Percentiles rank a stretch among this genome's conserved stretches.
phyloP scores from a whole-genome alignment of 2,113 vertebrate genomes.

The Istiophorus platypterus region DNA sequence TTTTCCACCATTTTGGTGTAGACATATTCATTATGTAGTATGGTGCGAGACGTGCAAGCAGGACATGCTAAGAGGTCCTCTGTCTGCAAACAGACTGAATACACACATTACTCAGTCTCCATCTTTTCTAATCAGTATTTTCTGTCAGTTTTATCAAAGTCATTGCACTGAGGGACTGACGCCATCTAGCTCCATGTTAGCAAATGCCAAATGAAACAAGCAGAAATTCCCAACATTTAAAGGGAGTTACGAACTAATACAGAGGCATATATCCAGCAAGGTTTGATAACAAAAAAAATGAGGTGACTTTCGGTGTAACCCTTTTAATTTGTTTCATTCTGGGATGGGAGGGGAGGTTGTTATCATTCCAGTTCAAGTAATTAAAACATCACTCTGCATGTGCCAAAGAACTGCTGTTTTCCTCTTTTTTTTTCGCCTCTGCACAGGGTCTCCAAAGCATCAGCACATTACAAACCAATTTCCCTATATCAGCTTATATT shows the following conservation, averaged over 20 bases:
- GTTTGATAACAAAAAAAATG: constrained; percentile 51
- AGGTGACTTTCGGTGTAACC: constrained; percentile 65
- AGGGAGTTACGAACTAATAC: constrained; percentile 46
- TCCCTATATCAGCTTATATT: constrained; percentile 98
- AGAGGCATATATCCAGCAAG: constrained; percentile 40
- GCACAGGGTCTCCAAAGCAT: constrained; percentile 90
- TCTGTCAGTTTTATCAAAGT: constrained; percentile 46
- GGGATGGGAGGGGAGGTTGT: constrained; percentile 66
- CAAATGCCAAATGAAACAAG: constrained; percentile 54
- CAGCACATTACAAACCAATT: constrained; percentile 98
- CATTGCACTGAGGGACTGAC: constrained; percentile 15
- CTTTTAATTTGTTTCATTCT: constrained; percentile 79
- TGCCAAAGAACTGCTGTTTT: constrained; percentile 82
- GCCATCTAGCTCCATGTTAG: constrained; percentile 33
- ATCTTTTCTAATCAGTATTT: constrained; percentile 44
- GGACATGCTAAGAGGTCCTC: constrained; percentile 51
- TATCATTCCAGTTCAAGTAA: constrained; percentile 83
- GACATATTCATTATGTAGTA: constrained; percentile 53
- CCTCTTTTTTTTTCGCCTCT: constrained; percentile 62
- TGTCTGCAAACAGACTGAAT: constrained; percentile 47
- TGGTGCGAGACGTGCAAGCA: constrained; percentile 40
- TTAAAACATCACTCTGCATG: constrained; percentile 84
- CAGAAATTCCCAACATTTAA: constrained; percentile 29
- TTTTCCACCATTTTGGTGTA: constrained; percentile 31
- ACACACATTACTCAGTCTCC: constrained; percentile 55